These are phyloP conservation scores for Arrhamphus sclerolepis DNA, from an alignment of 2,797 vertebrate species.

Conservation along the genomic window DNA sequence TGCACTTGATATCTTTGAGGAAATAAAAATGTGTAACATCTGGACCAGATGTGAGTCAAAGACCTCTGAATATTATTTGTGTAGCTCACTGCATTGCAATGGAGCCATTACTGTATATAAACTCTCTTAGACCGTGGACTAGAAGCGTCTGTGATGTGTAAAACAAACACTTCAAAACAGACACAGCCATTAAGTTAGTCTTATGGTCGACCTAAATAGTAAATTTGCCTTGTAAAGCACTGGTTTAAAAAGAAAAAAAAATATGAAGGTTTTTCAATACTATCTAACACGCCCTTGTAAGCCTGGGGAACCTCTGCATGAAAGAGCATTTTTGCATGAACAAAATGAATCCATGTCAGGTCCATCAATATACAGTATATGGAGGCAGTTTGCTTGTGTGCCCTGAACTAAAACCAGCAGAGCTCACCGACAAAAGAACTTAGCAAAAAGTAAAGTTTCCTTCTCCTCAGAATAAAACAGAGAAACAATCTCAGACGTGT, in stretches of 20 bases:
- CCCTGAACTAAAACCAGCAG: conserved; percentile 28
- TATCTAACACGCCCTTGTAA: neutral
- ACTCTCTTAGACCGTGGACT: no score
- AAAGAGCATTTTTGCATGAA: no score
- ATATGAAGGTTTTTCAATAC: neutral
- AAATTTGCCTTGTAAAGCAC: neutral
- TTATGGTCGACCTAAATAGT: neutral
- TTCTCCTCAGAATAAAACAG: conserved; percentile 23
- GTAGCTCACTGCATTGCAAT: no score
- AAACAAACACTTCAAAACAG: no score
- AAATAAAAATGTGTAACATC: no score
- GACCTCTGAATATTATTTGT: no score
- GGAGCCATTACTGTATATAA: no score
- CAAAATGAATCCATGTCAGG: neutral
- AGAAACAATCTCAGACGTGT: conserved; percentile 27
- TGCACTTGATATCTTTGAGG: no score
- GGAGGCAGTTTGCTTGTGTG: conserved; percentile 2
- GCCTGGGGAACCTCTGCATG: neutral
- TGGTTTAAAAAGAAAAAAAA: no score
- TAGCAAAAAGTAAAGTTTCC: conserved; percentile 11
- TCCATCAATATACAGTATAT: conserved; percentile 23
- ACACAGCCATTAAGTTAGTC: no score
- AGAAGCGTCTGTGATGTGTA: no score
- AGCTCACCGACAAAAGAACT: conserved; percentile 8
- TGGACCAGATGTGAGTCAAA: no score